Percentiles rank a stretch among this genome's conserved stretches.
These are phyloP conservation scores for Acipenser transmontanus DNA, from an alignment of 2,797 vertebrate genomes.

Conservation along the genomic window DNA sequence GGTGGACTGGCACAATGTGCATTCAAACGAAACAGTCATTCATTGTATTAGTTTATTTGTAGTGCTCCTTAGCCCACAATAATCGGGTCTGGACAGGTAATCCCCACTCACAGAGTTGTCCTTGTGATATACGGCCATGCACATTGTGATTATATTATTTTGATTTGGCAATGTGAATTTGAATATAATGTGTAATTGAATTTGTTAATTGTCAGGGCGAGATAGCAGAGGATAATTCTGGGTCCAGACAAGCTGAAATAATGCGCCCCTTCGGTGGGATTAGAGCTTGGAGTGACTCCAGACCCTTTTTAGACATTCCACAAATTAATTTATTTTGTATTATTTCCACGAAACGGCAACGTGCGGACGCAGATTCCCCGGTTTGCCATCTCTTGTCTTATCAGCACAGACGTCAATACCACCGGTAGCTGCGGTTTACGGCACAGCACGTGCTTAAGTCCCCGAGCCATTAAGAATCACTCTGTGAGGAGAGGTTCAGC, in stretches of 20 bases:
- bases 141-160: slow-evolving; percentile 37
- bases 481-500: too few relatives aligned
- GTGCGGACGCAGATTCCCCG: too few relatives aligned
- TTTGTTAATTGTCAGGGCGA: slow-evolving; percentile 48
- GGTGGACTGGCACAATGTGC: too few relatives aligned
- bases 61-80: slow-evolving; percentile 60
- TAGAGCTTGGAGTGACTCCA: slow-evolving; percentile 34
- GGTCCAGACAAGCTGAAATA: slow-evolving; percentile 28
- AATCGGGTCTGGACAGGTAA: slow-evolving; percentile 30
- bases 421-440: too few relatives aligned
- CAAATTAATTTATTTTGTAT: slow-evolving; percentile 24
- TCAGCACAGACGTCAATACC: too few relatives aligned
- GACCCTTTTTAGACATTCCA: background rate
- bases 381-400: too few relatives aligned
- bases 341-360: slow-evolving; percentile 20
- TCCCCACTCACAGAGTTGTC: slow-evolving; percentile 1
- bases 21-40: too few relatives aligned
- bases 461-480: too few relatives aligned
- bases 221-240: slow-evolving; percentile 43
- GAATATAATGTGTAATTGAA: slow-evolving; percentile 41
- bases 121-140: background rate
- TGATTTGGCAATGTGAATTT: slow-evolving; percentile 45
- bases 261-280: slow-evolving; percentile 36
- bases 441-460: too few relatives aligned
- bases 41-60: too few relatives aligned